These are phyloP conservation scores for Hoplodrina blanda DNA, from an alignment of 2,888 invertebrate genomes.

Conservation along the genomic window DNA sequence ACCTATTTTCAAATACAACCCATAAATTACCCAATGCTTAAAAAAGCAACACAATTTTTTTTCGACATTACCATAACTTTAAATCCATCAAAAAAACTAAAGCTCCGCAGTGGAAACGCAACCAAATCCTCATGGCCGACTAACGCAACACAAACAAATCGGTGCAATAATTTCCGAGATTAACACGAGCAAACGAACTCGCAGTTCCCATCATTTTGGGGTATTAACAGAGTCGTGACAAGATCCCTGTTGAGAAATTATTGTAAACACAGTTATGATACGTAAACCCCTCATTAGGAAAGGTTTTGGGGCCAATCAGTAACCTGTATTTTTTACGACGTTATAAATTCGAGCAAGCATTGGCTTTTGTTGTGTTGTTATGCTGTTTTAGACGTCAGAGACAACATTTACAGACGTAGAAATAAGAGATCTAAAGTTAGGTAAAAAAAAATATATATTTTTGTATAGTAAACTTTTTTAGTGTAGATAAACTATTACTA, in stretches of 20 bases:
- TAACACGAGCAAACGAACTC: conserved; percentile 56
- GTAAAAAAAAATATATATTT: too few relatives aligned
- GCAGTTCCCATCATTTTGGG: conserved; percentile 63
- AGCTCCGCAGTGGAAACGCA: conserved; percentile 11
- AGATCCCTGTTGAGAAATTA: conserved; percentile 67
- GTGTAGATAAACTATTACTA: too few relatives aligned
- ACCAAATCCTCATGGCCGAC: conserved; percentile 21
- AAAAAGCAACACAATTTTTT: too few relatives aligned
- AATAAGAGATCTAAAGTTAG: background rate
- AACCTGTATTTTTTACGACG: conserved; percentile 68
- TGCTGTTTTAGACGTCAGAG: conserved; percentile 17
- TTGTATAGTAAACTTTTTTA: too few relatives aligned
- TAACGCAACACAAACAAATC: conserved; percentile 55
- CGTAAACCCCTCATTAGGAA: conserved; percentile 64
- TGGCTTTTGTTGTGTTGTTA: conserved; percentile 20
- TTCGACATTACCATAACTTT: too few relatives aligned
- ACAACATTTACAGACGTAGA: conserved; percentile 4
- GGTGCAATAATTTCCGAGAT: conserved; percentile 62
- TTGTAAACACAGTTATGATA: conserved; percentile 64
- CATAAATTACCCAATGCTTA: too few relatives aligned
- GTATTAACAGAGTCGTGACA: conserved; percentile 68
- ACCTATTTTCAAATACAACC: too few relatives aligned
- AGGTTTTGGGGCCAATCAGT: conserved; percentile 68
- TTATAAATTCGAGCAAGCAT: conserved; percentile 49
- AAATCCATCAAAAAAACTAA: too few relatives aligned